Percentiles rank a stretch among this genome's conserved stretches.
Evolutionary conservation across 2,113 vertebrate species (phyloP).

Genomic region (Lepus timidus): DNA sequence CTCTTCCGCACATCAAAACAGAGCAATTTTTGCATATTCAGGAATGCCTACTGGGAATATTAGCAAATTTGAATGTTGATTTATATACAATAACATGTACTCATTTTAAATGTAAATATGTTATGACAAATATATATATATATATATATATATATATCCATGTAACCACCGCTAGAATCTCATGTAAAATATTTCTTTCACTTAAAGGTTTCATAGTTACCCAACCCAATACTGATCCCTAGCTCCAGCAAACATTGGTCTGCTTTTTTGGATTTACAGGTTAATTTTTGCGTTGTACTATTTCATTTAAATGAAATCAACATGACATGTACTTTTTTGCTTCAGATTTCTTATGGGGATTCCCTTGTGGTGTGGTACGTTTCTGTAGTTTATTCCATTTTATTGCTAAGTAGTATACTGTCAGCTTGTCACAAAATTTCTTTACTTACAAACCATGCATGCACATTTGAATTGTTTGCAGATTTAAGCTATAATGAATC

Average conservation of each 20-base stretch:
- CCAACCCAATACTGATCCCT: background rate
- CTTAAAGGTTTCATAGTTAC: background rate
- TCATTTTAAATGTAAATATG: background rate
- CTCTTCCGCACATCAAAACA: background rate
- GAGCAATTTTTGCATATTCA: background rate
- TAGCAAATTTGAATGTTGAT: background rate
- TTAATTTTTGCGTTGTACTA: background rate
- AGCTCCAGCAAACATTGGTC: background rate
- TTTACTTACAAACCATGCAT: background rate
- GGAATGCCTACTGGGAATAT: background rate
- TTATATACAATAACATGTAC: background rate
- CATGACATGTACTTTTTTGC: background rate
- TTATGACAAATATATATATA: background rate
- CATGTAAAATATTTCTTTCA: background rate
- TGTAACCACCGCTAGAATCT: background rate
- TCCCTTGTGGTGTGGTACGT: background rate
- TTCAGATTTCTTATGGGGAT: background rate
- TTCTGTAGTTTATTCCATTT: conserved; percentile 9
- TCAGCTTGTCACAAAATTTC: conserved; percentile 10
- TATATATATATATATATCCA: background rate
- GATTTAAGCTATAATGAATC: conserved; percentile 29
- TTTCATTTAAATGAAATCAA: background rate
- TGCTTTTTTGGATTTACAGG: background rate
- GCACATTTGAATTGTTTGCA: conserved; percentile 37
- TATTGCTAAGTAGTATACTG: background rate